Percentiles rank a stretch among this genome's conserved stretches.
These are phyloP conservation scores for Pocota personata DNA, from an alignment of 2,888 invertebrate species.

Conservation along the genomic window DNA sequence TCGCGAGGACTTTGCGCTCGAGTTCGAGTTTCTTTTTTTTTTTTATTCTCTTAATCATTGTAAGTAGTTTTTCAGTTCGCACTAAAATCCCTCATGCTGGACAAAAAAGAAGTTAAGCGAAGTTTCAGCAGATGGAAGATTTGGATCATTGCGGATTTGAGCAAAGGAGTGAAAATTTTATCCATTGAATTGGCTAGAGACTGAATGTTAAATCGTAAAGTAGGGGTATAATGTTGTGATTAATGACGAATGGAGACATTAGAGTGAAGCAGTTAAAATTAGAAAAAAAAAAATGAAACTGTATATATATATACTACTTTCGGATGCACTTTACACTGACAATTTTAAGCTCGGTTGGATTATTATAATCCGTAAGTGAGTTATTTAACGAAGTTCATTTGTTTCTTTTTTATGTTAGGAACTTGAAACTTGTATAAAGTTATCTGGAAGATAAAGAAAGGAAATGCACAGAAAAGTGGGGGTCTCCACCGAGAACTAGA, in stretches of 20 bases:
- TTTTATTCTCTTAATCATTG: slow-evolving; percentile 65
- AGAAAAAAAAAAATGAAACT: neutral
- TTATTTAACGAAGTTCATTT: slow-evolving; percentile 45
- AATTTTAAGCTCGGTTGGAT: slow-evolving; percentile 62
- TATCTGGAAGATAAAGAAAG: too few species aligned
- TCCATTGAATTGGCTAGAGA: slow-evolving; percentile 56
- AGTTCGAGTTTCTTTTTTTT: neutral
- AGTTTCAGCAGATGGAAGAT: slow-evolving; percentile 69
- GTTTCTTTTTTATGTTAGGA: neutral
- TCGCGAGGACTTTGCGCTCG: slow-evolving; percentile 48
- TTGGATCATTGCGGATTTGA: slow-evolving; percentile 71
- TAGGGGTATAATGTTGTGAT: slow-evolving; percentile 70
- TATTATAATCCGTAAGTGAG: slow-evolving; percentile 17
- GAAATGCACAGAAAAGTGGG: too few species aligned
- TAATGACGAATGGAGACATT: slow-evolving; percentile 65
- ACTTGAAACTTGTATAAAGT: neutral
- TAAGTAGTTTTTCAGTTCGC: slow-evolving; percentile 70
- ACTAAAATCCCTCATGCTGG: slow-evolving; percentile 47
- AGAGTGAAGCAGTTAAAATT: slow-evolving; percentile 37
- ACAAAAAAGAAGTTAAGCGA: slow-evolving; percentile 62
- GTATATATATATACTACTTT: slow-evolving; percentile 19
- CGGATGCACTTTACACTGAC: slow-evolving; percentile 48
- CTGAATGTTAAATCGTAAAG: slow-evolving; percentile 66
- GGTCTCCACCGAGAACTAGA: too few species aligned
- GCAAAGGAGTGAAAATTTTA: slow-evolving; percentile 64